Base-by-base conservation (phyloP, 2,797 vertebrate genomes). In the Intellagama lesueurii region DNA sequence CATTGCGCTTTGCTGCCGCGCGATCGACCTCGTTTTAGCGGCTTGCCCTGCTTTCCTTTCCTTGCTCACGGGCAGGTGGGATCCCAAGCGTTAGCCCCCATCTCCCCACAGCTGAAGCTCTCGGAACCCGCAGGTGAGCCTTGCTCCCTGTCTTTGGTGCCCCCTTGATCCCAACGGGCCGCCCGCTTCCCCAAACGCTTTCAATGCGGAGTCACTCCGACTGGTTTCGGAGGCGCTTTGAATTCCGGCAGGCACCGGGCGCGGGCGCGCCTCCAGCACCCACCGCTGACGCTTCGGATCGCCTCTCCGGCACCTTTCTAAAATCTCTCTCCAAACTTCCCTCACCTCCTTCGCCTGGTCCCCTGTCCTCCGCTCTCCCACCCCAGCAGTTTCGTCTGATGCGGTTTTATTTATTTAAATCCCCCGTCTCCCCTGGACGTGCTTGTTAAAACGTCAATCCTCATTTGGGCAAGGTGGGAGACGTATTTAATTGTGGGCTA, bases 401-500 rank as follows among this genome's bases (percentile, higher is more conserved):
- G 60, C 60, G 19, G 60, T 22, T 64, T 64, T 28, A 70, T 70
- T 70, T 12, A 70, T 70, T 70, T 70, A 68, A 17, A 30, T 72
- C 52, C 17, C 68, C 44, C 32, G 8, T 77, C 78, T 14, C 40
- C 81, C 30, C 9, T 86, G 52, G 78, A 86, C n/a, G n/a, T 91
- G 86, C 26, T 16, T 40, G 84, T 90, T 52, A 6, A 90, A 92
- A 81, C 83, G 89, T 79, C 82, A n/a, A 6, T 76, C 73, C 47
- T 91, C 82, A 78, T 89, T 89, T 87, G 83, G 81, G 77, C 92
- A 92, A 94, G 52, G 52, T 83, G 88, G 87, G 70, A 73, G 91
- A 68, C 86, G 24, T 1, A 52, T 70, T 89, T 92, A 94, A 85
- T 30, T 70, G 90, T 40, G 16, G 49, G 52, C 35, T 92, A 82